Evolutionary conservation across 2,113 vertebrate species (phyloP), one percentile per base, ranked within the genome.

Genomic region (Gymnocephalus cernua): DNA sequence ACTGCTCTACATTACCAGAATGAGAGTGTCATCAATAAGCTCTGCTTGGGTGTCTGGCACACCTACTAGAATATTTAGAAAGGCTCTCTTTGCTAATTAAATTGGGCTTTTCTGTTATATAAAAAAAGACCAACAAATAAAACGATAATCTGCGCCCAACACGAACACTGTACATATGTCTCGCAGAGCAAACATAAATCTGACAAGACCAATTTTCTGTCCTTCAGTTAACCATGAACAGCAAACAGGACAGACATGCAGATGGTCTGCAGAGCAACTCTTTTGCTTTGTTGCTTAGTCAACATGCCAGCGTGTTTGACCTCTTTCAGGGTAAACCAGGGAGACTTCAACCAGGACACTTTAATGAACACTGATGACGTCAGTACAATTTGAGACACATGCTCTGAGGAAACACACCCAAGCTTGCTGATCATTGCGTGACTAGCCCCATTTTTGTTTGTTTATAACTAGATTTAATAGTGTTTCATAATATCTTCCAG

Each of bases 1-100:
- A 51, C 81, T 41, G 76, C 84, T 72, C 85, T 70, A 82, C 89
- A 87, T 90, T 89, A 90, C 83, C 84, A 80, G 64, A 81, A 87
- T 80, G 86, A 91, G 92, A 71, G 79, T 85, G 85, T 87, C 84
- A 85, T 82, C 91, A 90, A 58, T 79, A 71, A 77, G 82, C 86
- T 88, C 63, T 80, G 57, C 79, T 84, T 87, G 84, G 89, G 90
- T 88, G 89, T 94, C 89, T 89, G 84, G 86, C 80, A 84, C 79
- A 87, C 86, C 90, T 84, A 88, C 91, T 92, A 90, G 86, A 94
- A 93, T 94, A 94, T 93, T 95, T 89, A 92, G 93, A 93, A 89
- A 89, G 87, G 64, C 75, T 82, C 88, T 91, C 87, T 90, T 90
- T 80, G 86, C 87, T 93, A 93, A 93, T 93, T 92, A 89, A 93